Evolutionary conservation across 2,888 invertebrate genomes (phyloP), one percentile per base, ranked within the genome.

Genomic region (Drosophila emarginata): DNA sequence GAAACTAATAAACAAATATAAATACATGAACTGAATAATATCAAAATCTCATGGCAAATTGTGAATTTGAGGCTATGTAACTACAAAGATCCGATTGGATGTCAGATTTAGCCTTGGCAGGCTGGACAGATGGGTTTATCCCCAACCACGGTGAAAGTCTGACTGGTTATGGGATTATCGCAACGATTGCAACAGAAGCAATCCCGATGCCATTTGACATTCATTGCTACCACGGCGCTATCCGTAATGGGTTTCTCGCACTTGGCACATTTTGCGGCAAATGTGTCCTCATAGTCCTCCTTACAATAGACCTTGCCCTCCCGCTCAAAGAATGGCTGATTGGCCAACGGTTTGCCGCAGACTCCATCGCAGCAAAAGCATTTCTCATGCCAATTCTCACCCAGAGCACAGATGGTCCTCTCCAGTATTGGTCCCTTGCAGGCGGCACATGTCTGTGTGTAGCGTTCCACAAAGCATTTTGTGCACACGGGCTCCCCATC

Each of bases 151-250:
- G 95, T 95, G 93, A 96, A 97, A 75, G 95, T 95, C 58, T 94
- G 93, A 66, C 95, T 95, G 59, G 94, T 94, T 80, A 97, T 95
- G 28, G 95, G 94, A 84, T 94, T 94, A 83, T 94, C 93, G 93
- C 96, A 97, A 93, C 95, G 98, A 93, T 95, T 94, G 94, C 98
- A 98, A 85, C 96, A 96, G 93, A 98, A 98, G 92, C 98, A 98
- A 81, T 96, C 95, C 72, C 97, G 94, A 83, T 98, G 98, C 98
- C 98, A 98, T 92, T 98, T 97, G 77, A 95, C 95, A 90, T 96
- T 96, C 74, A 98, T 93, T 45, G 98, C 98, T 45, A 97, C 95
- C 88, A 98, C 96, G 60, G 95, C 95, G 89, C 94, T 94, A 89
- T 96, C 96, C 56, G 95, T 95, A 89, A 98, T 97, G 39, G 97